Conservation (phyloP, 2,888 invertebrate genomes). For the Cryptocephalus primarius region DNA sequence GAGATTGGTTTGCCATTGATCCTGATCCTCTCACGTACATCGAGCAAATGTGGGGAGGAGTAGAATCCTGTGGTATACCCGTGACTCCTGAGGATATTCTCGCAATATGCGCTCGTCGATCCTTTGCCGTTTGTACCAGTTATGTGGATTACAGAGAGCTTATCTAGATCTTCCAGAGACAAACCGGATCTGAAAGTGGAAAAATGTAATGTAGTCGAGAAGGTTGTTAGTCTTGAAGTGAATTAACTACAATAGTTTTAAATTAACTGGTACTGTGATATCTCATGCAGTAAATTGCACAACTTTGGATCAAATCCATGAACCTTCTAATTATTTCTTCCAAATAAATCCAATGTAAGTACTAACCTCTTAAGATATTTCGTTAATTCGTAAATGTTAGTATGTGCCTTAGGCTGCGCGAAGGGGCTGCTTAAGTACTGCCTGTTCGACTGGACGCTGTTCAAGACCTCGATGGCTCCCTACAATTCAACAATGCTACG, state of each 20-base stretch:
- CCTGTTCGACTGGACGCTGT: conserved; percentile 63
- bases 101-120: conserved; percentile 87
- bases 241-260: no score
- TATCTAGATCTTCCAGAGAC: conserved; percentile 52
- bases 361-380: conserved; percentile 16
- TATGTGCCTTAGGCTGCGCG: conserved; percentile 19
- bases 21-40: conserved; percentile 83
- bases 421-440: conserved; percentile 44
- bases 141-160: conserved; percentile 82
- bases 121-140: conserved; percentile 98
- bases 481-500: conserved; percentile 25
- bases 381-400: conserved; percentile 10
- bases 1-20: conserved; percentile 73
- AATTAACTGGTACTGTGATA: no score
- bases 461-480: conserved; percentile 60
- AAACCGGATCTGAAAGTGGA: conserved; percentile 50
- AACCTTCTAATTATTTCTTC: no score
- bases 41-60: conserved; percentile 91
- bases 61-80: conserved; percentile 88
- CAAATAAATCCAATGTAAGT: not conserved
- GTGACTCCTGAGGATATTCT: conserved; percentile 73
- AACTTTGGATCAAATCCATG: no score
- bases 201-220: not conserved
- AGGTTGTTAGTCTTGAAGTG: no score
- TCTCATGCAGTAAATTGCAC: no score